Evolutionary conservation across 2,888 invertebrate genomes (phyloP).

Genomic region (Oscheius myriophilus): DNA sequence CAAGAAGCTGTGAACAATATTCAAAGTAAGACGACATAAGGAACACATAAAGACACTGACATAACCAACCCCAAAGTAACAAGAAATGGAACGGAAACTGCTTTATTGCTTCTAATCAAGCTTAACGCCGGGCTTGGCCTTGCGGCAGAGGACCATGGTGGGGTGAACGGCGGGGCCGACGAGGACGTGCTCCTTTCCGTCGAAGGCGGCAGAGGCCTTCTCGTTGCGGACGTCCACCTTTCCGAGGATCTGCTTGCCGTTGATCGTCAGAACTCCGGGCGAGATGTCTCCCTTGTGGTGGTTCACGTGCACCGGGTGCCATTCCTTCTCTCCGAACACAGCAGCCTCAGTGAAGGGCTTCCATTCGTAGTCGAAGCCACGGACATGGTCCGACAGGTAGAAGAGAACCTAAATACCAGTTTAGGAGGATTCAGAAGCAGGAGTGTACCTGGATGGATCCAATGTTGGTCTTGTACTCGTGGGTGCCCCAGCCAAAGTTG

Average conservation of each 20-base stretch:
- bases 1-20: too few species aligned
- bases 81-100: too few species aligned
- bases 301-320: conserved; percentile 59
- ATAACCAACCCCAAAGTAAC: too few species aligned
- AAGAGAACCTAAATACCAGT: conserved; percentile 39
- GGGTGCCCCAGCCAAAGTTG: conserved; percentile 61
- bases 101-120: too few species aligned
- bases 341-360: conserved; percentile 63
- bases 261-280: conserved; percentile 58
- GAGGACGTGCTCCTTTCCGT: conserved; percentile 53
- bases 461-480: conserved; percentile 61
- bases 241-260: conserved; percentile 65
- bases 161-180: conserved; percentile 25
- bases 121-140: too few species aligned
- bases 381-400: conserved; percentile 62
- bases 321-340: conserved; percentile 56
- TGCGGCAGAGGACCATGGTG: conserved; percentile 20
- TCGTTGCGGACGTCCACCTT: conserved; percentile 66
- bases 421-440: background rate
- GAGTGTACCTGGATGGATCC: conserved; percentile 55
- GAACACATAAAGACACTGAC: too few species aligned
- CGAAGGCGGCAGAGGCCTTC: conserved; percentile 55
- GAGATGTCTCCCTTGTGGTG: conserved; percentile 63
- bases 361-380: conserved; percentile 68
- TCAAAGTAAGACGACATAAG: too few species aligned